These are phyloP conservation scores for Manis crassicaudata DNA, from an alignment of 2,797 vertebrate species.

Conservation along the genomic window DNA sequence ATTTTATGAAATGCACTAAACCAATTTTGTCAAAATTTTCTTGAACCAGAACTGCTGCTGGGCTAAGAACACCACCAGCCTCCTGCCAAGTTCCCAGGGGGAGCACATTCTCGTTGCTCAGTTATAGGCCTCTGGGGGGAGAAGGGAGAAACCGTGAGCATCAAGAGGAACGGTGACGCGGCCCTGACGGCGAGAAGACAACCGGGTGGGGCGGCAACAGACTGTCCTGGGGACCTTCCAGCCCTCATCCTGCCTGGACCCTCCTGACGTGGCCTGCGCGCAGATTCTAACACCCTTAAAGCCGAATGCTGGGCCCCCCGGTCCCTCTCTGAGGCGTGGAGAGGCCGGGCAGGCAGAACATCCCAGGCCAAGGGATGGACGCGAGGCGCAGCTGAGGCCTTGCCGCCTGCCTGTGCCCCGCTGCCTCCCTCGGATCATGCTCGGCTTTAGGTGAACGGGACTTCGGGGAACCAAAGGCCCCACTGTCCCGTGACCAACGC, in stretches of 20 bases:
- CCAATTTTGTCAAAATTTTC: conserved; percentile 59
- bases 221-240: conserved; percentile 13
- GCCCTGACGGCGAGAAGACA: conserved; percentile 30
- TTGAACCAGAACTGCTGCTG: conserved; percentile 57
- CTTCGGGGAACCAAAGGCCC: not conserved
- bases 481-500: too few relatives aligned
- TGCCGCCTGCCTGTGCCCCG: not conserved
- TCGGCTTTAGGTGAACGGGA: not conserved
- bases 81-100: conserved; percentile 64
- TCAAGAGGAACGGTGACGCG: conserved; percentile 70
- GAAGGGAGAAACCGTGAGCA: conserved; percentile 6
- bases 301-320: conserved; percentile 37
- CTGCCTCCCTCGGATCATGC: not conserved
- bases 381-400: conserved; percentile 24
- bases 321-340: not conserved
- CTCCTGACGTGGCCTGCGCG: not conserved
- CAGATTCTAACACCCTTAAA: not conserved
- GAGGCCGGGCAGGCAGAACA: not conserved
- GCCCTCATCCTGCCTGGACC: conserved; percentile 29
- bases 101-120: conserved; percentile 68
- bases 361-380: conserved; percentile 30
- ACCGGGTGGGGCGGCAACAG: conserved; percentile 50
- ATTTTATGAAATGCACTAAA: conserved; percentile 73
- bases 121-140: conserved; percentile 17
- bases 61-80: conserved; percentile 71